phyloP scores from a whole-genome alignment of 30 jellyfish, hydroid and myxozoan species.

The Chironex yamaguchii region DNA sequence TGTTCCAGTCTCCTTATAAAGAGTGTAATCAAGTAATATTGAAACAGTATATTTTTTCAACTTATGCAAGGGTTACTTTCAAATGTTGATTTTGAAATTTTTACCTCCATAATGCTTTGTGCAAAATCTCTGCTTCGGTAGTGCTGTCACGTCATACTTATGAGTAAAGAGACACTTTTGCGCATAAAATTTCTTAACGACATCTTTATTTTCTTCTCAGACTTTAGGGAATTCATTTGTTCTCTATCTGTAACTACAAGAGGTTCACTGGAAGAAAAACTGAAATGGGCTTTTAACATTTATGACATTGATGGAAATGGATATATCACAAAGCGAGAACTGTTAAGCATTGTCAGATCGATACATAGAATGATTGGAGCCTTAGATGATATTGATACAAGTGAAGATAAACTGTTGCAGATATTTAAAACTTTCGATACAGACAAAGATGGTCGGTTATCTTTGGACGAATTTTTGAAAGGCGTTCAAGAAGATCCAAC shows the following conservation, averaged over 20 bases:
- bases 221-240: constrained; percentile 91
- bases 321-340: constrained; percentile 76
- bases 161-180: no score
- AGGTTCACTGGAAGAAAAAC: constrained; percentile 85
- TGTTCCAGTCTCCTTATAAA: no score
- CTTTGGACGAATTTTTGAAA: constrained; percentile 82
- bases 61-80: no score
- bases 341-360: constrained; percentile 76
- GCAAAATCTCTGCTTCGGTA: no score
- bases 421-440: constrained; percentile 75
- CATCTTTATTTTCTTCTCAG: constrained; percentile 34
- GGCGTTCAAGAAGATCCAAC: constrained; percentile 89
- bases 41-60: no score
- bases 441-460: constrained; percentile 79
- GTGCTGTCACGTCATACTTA: no score
- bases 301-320: constrained; percentile 96
- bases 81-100: no score
- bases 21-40: no score
- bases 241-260: constrained; percentile 93
- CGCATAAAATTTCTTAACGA: no score
- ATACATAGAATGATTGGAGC: constrained; percentile 91
- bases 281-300: constrained; percentile 85
- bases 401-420: constrained; percentile 69
- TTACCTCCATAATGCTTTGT: no score
- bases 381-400: constrained; percentile 67